Conservation (phyloP, 2,797 vertebrate genomes). For the Babyrousa celebensis region DNA sequence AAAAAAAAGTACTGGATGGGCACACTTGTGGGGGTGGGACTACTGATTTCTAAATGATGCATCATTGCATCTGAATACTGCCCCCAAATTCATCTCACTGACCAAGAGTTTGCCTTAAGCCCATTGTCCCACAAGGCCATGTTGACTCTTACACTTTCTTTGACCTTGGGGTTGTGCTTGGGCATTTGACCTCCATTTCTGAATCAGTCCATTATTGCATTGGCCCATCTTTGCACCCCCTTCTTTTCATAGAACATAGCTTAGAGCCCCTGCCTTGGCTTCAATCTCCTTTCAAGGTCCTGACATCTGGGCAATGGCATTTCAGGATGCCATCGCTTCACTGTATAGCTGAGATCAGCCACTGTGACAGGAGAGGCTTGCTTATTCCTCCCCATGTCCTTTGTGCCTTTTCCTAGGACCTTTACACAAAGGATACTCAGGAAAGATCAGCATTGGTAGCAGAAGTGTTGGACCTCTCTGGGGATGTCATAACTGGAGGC, state of each 20-base stretch:
- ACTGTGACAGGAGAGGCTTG: background rate
- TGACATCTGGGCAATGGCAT: fast-evolving
- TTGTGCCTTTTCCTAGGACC: background rate
- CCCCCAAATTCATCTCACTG: background rate
- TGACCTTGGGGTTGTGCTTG: background rate
- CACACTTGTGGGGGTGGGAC: fast-evolving
- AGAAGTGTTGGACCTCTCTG: fast-evolving
- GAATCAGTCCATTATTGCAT: fast-evolving
- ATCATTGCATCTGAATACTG: fast-evolving
- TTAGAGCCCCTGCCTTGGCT: background rate
- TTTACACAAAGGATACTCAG: no score
- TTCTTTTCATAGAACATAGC: background rate
- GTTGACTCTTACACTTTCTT: background rate
- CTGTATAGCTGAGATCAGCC: background rate
- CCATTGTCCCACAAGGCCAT: fast-evolving
- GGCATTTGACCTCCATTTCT: background rate
- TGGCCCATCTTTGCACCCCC: fast-evolving
- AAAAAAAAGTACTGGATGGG: background rate
- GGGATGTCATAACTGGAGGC: fast-evolving
- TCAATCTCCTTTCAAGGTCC: background rate
- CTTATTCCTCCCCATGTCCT: background rate
- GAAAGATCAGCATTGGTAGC: fast-evolving
- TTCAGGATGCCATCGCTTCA: background rate
- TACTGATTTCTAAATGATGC: background rate
- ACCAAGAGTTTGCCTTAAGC: background rate